Evolutionary conservation across 2,888 invertebrate genomes (phyloP).

Genomic region (Phortica magna): DNA sequence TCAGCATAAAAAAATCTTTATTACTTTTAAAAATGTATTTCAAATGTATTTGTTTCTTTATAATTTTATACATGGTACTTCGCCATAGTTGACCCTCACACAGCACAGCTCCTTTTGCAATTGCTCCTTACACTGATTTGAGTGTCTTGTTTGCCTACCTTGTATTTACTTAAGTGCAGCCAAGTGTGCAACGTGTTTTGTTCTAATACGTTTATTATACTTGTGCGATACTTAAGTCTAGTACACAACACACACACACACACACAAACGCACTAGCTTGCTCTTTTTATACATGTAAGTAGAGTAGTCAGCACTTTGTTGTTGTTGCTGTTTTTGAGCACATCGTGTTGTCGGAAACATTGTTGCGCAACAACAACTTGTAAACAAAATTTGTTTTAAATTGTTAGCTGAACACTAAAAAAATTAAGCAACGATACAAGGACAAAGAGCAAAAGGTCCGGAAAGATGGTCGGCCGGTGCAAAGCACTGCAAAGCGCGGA

Average conservation of each 20-base stretch:
- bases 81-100: no score
- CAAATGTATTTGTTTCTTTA: no score
- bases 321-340: conserved; percentile 8
- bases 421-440: conserved; percentile 5
- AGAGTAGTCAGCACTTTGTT: neutral
- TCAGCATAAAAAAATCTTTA: no score
- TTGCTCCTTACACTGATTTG: no score
- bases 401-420: conserved; percentile 29
- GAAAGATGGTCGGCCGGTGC: neutral
- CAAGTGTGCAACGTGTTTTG: conserved; percentile 24
- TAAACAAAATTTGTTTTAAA: conserved; percentile 33
- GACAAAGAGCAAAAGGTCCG: neutral
- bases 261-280: neutral
- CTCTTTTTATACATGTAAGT: neutral
- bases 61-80: no score
- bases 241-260: neutral
- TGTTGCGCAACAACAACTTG: conserved; percentile 30
- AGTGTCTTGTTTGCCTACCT: neutral
- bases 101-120: no score
- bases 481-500: neutral
- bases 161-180: conserved; percentile 20
- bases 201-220: conserved; percentile 32
- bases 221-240: conserved; percentile 2
- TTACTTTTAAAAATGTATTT: no score
- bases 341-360: conserved; percentile 14